Percentiles rank a stretch among this genome's conserved stretches.
These are phyloP conservation scores for Grallaria varia DNA, from an alignment of 2,113 vertebrate species.

Conservation along the genomic window DNA sequence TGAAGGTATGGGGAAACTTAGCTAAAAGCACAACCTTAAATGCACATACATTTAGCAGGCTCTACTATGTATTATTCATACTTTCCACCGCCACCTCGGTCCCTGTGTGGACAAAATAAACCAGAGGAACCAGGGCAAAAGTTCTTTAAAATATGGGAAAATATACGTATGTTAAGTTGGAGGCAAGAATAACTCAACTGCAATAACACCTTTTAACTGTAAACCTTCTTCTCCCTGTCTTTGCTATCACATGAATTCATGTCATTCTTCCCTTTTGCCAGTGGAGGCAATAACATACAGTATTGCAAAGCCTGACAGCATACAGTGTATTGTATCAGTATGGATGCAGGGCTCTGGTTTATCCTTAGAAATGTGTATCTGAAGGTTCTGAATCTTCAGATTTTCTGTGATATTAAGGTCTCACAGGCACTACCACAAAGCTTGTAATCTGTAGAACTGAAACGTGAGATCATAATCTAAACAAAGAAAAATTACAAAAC, in stretches of 20 bases:
- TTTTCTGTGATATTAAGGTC: neutral
- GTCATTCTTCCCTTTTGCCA: conserved; percentile 6
- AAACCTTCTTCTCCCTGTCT: neutral
- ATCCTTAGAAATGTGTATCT: neutral
- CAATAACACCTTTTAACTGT: neutral
- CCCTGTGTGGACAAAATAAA: neutral
- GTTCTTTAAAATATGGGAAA: conserved; percentile 2
- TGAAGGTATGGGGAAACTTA: neutral
- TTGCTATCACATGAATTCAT: neutral
- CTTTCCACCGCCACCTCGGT: neutral
- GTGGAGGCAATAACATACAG: neutral
- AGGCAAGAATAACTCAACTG: neutral
- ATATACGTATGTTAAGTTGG: neutral
- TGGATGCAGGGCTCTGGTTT: neutral
- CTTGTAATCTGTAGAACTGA: neutral
- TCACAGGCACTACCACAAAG: neutral
- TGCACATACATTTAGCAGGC: neutral
- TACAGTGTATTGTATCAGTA: too few relatives aligned
- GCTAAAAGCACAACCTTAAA: neutral
- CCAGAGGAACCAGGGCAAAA: neutral
- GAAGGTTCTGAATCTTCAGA: neutral
- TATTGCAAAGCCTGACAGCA: neutral
- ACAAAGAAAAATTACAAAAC: neutral
- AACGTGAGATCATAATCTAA: neutral
- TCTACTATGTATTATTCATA: neutral